Evolutionary conservation across 2,797 vertebrate species (phyloP).

Genomic region (Syngnathus acus): DNA sequence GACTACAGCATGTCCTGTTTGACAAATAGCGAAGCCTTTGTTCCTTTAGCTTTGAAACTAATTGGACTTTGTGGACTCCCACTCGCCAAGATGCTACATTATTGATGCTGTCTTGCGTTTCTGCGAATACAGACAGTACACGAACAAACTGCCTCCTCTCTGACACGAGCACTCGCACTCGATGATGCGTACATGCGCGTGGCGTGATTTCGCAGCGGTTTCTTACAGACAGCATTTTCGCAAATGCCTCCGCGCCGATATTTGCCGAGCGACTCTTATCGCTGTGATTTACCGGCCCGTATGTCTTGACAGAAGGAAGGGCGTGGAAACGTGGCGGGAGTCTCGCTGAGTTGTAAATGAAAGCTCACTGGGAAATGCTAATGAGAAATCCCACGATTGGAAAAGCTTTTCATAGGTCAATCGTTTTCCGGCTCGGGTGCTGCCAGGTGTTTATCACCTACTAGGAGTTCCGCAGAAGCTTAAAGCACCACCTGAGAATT

Average conservation of each 20-base stretch:
- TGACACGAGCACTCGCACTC: constrained; percentile 44
- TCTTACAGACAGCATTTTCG: constrained; percentile 13
- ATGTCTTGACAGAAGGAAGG: constrained; percentile 55
- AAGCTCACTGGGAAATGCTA: constrained; percentile 57
- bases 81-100: constrained; percentile 67
- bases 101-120: constrained; percentile 71
- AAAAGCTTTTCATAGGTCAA: constrained; percentile 45
- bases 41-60: constrained; percentile 74
- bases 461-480: constrained; percentile 5
- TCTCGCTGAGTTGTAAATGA: constrained; percentile 68
- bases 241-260: constrained; percentile 2
- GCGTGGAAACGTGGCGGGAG: constrained; percentile 39
- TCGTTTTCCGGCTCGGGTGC: constrained; percentile 29
- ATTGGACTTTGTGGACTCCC: constrained; percentile 75
- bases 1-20: constrained; percentile 71
- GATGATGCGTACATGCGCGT: neutral
- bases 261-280: constrained; percentile 11
- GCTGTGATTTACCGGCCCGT: constrained; percentile 47
- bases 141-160: constrained; percentile 63
- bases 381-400: constrained; percentile 58
- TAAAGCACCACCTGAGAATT: constrained; percentile 22
- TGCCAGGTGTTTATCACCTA: constrained; percentile 24
- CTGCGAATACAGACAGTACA: constrained; percentile 57
- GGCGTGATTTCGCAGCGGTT: constrained; percentile 35
- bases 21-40: constrained; percentile 71